Evolutionary conservation across 2,888 invertebrate genomes (phyloP).

Genomic region (Tribolium freemani): DNA sequence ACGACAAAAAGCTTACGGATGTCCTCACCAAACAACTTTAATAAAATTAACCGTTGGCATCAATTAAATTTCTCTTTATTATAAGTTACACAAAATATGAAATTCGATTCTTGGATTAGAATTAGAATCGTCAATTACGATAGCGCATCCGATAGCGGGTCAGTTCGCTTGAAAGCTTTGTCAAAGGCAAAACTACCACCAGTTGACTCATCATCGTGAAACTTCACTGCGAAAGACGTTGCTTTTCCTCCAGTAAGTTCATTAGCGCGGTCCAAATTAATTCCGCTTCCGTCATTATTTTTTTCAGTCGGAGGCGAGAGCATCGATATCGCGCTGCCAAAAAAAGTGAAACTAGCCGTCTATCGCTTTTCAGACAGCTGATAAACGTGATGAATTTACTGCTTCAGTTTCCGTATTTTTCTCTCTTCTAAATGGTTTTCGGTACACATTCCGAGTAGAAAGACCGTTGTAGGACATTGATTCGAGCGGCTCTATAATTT

Average conservation of each 20-base stretch:
- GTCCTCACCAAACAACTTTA: not conserved
- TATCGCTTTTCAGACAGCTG: slow-evolving; percentile 40
- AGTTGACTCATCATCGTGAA: slow-evolving; percentile 40
- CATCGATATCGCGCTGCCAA: slow-evolving; percentile 8
- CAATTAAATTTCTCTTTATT: not conserved
- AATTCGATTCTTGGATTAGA: slow-evolving; percentile 18
- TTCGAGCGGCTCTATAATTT: slow-evolving; percentile 16
- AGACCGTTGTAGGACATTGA: slow-evolving; percentile 27
- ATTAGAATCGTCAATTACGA: slow-evolving; percentile 23
- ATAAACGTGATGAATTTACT: slow-evolving; percentile 47
- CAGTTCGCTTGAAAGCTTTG: slow-evolving; percentile 47
- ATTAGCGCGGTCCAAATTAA: slow-evolving; percentile 20
- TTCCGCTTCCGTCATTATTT: slow-evolving; percentile 20
- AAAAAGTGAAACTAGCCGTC: slow-evolving; percentile 19
- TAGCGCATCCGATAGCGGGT: slow-evolving; percentile 44
- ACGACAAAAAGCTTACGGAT: not conserved
- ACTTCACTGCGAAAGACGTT: slow-evolving; percentile 25
- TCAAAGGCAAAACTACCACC: slow-evolving; percentile 43
- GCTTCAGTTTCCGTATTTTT: slow-evolving; percentile 40
- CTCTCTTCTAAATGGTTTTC: slow-evolving; percentile 44
- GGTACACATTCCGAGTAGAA: slow-evolving; percentile 20
- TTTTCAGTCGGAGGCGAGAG: slow-evolving; percentile 1
- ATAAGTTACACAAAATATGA: not conserved
- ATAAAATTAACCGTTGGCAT: not conserved
- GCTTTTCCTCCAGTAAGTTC: slow-evolving; percentile 23